phyloP scores from a whole-genome alignment of 2,113 vertebrate species.

The Pristiophorus japonicus region DNA sequence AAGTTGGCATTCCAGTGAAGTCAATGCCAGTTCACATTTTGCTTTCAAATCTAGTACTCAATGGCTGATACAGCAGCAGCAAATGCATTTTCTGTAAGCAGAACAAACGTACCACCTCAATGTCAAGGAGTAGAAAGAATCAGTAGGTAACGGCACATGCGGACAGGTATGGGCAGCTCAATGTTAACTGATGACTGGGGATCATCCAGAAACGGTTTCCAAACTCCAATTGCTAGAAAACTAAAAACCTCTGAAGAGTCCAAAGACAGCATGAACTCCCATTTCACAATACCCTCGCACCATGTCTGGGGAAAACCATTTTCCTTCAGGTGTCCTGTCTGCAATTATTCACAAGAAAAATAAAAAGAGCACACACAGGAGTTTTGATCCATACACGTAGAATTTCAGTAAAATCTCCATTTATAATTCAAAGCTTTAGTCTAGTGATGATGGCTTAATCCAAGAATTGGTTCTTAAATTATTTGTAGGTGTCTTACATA shows the following conservation, averaged over 20 bases:
- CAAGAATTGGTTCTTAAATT: background rate
- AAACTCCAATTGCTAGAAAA: background rate
- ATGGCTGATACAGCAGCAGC: background rate
- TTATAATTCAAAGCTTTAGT: background rate
- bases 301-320: background rate
- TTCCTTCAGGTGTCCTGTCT: background rate
- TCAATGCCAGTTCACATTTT: background rate
- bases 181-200: background rate
- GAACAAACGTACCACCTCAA: background rate
- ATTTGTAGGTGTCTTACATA: background rate
- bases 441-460: background rate
- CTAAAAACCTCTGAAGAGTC: background rate
- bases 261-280: background rate
- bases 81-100: background rate
- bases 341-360: background rate
- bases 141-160: background rate
- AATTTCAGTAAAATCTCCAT: background rate
- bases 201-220: background rate
- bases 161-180: background rate
- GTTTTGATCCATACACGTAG: background rate
- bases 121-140: background rate
- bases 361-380: background rate
- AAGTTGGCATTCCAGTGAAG: background rate
- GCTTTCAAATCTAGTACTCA: background rate
- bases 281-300: background rate